Evolutionary conservation across 2,113 vertebrate species (phyloP).

Genomic region (Eulacestoma nigropectus): DNA sequence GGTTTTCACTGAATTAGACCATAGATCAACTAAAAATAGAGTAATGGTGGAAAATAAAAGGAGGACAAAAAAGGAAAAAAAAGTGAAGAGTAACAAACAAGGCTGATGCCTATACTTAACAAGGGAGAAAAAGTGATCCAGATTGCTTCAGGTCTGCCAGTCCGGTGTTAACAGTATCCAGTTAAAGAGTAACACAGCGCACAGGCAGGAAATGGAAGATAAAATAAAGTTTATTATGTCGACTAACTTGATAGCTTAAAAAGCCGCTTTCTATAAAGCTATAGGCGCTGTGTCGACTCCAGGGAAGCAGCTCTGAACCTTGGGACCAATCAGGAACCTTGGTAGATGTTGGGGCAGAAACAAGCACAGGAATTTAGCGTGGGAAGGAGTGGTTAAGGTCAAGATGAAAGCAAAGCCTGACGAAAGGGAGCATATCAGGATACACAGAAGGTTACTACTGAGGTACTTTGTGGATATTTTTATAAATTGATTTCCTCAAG

Average conservation of each 20-base stretch:
- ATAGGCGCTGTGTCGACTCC: neutral
- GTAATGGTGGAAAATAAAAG: neutral
- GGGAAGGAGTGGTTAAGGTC: neutral
- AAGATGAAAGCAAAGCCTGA: neutral
- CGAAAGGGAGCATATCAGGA: neutral
- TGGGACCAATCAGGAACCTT: neutral
- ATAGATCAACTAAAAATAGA: neutral
- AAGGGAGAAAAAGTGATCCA: neutral
- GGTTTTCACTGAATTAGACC: neutral
- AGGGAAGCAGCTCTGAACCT: neutral
- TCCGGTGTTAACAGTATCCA: neutral
- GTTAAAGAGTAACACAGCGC: neutral
- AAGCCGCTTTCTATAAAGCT: neutral
- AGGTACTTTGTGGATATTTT: neutral
- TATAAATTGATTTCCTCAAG: neutral
- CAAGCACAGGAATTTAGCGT: neutral
- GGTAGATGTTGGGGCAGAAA: neutral
- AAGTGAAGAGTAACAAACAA: neutral
- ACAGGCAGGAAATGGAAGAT: neutral
- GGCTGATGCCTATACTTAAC: neutral
- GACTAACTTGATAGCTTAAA: neutral
- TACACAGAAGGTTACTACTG: neutral
- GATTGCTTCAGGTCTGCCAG: neutral
- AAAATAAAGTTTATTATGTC: neutral
- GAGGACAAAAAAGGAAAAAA: neutral